A percentile compares a stretch with the other conserved stretches of the same genome.
Evolutionary conservation across 2,888 invertebrate genomes (phyloP).

Genomic region (Macrophya alboannulata): DNA sequence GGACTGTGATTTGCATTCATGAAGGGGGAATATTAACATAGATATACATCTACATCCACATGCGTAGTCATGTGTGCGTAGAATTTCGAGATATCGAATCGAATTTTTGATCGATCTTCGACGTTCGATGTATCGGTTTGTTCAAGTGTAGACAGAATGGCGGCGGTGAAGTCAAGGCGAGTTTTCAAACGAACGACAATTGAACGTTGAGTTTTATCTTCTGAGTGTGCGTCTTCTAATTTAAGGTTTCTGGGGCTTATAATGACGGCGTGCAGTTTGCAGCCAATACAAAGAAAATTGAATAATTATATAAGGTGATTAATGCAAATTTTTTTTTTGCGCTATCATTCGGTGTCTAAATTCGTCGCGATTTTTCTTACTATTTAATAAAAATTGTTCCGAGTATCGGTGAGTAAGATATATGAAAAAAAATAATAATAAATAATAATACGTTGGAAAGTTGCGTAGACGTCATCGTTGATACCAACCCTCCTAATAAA

Average conservation of each 20-base stretch:
- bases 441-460: background rate
- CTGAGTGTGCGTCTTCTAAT: background rate
- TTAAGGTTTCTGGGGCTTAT: background rate
- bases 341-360: background rate
- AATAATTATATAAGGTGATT: conserved; percentile 45
- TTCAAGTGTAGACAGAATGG: background rate
- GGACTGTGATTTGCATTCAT: background rate
- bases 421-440: background rate
- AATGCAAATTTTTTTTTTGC: conserved; percentile 10
- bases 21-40: background rate
- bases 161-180: background rate
- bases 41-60: background rate
- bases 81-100: background rate
- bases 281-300: conserved; percentile 45
- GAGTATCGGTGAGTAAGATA: background rate
- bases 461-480: background rate
- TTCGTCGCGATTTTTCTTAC: background rate
- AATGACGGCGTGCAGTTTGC: conserved; percentile 43
- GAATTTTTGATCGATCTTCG: background rate
- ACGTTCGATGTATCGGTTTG: background rate
- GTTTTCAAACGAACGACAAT: background rate
- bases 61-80: background rate
- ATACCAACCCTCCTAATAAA: background rate
- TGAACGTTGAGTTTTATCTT: background rate
- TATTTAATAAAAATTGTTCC: background rate